Conservation (phyloP, 53 echinoderm and acorn worm species). For the Hippasteria phrygiana region DNA sequence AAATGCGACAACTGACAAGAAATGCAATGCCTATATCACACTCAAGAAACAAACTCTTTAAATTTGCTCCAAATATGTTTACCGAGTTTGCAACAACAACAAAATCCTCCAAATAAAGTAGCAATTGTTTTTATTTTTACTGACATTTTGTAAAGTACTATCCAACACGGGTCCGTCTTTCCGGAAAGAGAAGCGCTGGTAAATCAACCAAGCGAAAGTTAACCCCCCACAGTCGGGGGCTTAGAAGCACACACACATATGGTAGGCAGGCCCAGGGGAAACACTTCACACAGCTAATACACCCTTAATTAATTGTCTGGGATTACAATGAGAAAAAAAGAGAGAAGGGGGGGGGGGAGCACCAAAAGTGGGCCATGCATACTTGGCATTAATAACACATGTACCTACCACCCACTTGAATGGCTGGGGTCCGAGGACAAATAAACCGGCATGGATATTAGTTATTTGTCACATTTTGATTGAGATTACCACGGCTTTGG, state of each 20-base stretch:
- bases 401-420: slow-evolving; percentile 28
- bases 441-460: slow-evolving; percentile 26
- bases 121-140: no score
- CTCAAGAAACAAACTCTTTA: no score
- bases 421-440: background rate
- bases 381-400: slow-evolving; percentile 9
- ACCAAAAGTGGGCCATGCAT: slow-evolving; percentile 38
- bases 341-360: background rate
- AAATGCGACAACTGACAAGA: no score
- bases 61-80: no score
- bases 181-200: slow-evolving; percentile 28
- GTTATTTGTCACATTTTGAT: slow-evolving; percentile 53
- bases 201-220: slow-evolving; percentile 25
- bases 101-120: no score
- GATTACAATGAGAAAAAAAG: slow-evolving; percentile 43
- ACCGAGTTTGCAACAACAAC: no score
- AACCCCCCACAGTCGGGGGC: slow-evolving; percentile 29
- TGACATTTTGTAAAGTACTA: no score
- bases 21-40: no score
- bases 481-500: slow-evolving; percentile 47
- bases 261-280: slow-evolving; percentile 31
- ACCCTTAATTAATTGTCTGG: slow-evolving; percentile 55
- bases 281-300: slow-evolving; percentile 27
- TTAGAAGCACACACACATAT: slow-evolving; percentile 37
- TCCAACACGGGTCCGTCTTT: no score